phyloP scores from a whole-genome alignment of 2,888 invertebrate genomes.

The Xestia ashworthii region DNA sequence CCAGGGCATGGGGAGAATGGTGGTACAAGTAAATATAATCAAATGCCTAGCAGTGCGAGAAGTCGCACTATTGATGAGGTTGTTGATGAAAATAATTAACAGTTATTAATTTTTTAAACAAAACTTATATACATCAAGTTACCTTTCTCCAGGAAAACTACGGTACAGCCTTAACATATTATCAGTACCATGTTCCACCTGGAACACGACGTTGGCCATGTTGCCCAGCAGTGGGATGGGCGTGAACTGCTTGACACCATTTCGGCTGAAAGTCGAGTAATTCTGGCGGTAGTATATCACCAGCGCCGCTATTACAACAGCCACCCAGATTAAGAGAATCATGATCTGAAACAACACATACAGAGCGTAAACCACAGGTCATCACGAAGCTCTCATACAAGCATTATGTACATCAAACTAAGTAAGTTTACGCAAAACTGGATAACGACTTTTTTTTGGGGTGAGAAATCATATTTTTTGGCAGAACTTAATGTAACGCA shows the following conservation, averaged over 20 bases:
- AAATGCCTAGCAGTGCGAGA: too few species aligned
- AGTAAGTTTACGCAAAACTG: too few species aligned
- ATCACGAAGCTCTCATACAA: too few species aligned
- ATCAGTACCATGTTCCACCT: neutral
- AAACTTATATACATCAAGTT: neutral
- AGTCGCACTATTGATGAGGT: too few species aligned
- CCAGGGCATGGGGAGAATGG: too few species aligned
- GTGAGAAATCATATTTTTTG: too few species aligned
- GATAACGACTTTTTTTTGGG: too few species aligned
- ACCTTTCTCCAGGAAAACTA: neutral
- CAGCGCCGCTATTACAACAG: neutral
- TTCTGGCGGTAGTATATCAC: neutral
- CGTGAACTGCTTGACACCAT: neutral
- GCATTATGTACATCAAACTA: too few species aligned
- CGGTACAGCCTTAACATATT: neutral
- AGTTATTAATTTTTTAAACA: neutral
- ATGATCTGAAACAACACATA: neutral
- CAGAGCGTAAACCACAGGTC: too few species aligned
- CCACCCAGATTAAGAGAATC: neutral
- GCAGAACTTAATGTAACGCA: too few species aligned
- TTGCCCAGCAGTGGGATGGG: neutral
- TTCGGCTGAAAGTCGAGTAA: neutral
- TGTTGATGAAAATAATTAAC: too few species aligned
- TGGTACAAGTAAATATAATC: too few species aligned
- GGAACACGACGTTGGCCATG: neutral